phyloP scores from a whole-genome alignment of 2,888 invertebrate species.

The Hecatera dysodea region DNA sequence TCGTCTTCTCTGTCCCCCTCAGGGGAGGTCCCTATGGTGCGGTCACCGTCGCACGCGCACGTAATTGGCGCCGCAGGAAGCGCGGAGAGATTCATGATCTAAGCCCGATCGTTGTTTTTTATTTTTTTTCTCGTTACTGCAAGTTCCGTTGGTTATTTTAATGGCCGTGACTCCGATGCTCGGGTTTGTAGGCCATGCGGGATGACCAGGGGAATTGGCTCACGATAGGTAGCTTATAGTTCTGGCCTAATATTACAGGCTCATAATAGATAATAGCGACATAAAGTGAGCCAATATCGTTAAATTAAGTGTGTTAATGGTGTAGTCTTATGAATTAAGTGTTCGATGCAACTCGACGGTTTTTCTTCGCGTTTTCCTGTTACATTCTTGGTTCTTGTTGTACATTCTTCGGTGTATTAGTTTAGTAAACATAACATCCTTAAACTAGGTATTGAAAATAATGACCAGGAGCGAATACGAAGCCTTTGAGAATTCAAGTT shows the following conservation, averaged over 20 bases:
- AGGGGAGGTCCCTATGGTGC: conserved; percentile 25
- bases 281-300: conserved; percentile 17
- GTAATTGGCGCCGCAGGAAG: conserved; percentile 85
- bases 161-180: conserved; percentile 49
- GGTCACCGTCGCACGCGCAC: conserved; percentile 73
- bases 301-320: conserved; percentile 40
- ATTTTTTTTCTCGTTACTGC: conserved; percentile 65
- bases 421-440: conserved; percentile 3
- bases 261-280: conserved; percentile 11
- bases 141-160: conserved; percentile 69
- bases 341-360: not conserved
- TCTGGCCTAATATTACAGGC: conserved; percentile 5
- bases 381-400: conserved; percentile 16
- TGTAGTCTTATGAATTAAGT: conserved; percentile 30
- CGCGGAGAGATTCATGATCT: conserved; percentile 86
- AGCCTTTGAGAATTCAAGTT: conserved; percentile 16
- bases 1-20: conserved; percentile 64
- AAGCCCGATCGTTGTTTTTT: conserved; percentile 75
- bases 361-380: conserved; percentile 50
- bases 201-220: conserved; percentile 8
- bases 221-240: conserved; percentile 10
- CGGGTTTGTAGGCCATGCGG: conserved; percentile 48
- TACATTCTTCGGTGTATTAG: conserved; percentile 2
- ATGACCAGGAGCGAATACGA: not conserved
- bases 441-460: not conserved